phyloP scores from a whole-genome alignment of 1,140 invertebrate genomes.

The Psix sp. region DNA sequence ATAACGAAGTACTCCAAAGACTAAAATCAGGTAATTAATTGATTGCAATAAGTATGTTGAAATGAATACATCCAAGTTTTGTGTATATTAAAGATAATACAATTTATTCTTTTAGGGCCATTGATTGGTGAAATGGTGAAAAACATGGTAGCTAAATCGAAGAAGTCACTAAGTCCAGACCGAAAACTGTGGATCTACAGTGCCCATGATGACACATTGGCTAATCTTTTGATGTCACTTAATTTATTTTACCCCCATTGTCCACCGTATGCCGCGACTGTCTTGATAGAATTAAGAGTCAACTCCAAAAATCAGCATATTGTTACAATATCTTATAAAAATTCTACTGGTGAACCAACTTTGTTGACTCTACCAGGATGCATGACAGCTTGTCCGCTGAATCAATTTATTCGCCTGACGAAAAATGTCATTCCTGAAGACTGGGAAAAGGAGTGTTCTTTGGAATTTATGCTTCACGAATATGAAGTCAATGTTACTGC shows the following conservation, averaged over 20 bases:
- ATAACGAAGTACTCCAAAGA: conserved; percentile 76
- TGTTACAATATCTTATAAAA: conserved; percentile 81
- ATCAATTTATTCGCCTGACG: conserved; percentile 77
- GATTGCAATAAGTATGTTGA: neutral
- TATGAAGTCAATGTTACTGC: conserved; percentile 63
- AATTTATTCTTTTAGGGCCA: conserved; percentile 76
- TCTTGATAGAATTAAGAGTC: conserved; percentile 84
- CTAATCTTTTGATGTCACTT: conserved; percentile 85
- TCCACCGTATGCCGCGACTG: conserved; percentile 84
- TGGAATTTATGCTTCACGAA: conserved; percentile 56
- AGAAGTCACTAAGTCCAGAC: conserved; percentile 71
- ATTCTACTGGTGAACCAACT: conserved; percentile 77
- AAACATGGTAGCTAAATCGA: conserved; percentile 78
- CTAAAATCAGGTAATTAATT: conserved; percentile 74
- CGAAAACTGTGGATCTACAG: conserved; percentile 86
- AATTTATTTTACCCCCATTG: conserved; percentile 84
- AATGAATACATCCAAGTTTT: no score
- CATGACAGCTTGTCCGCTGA: conserved; percentile 78
- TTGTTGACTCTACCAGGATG: conserved; percentile 80
- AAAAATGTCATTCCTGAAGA: conserved; percentile 77
- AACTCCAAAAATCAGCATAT: conserved; percentile 69
- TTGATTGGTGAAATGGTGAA: conserved; percentile 82
- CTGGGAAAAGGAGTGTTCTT: conserved; percentile 79
- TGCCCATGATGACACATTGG: conserved; percentile 89
- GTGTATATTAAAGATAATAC: conserved; percentile 1